Base-by-base conservation (phyloP, 1,140 invertebrate species). In the Mercenaria mercenaria region DNA sequence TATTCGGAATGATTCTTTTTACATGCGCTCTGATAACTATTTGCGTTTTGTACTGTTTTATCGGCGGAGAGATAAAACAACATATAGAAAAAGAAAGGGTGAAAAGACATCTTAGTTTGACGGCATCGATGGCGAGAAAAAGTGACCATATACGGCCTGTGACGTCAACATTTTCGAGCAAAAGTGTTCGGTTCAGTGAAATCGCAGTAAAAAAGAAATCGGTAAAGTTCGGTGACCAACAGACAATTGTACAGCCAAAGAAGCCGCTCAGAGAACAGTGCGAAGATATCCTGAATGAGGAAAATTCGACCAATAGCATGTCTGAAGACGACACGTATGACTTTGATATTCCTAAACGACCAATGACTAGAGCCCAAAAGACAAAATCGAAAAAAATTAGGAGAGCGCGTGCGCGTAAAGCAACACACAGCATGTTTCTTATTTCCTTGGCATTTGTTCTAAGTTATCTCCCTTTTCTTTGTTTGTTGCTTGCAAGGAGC, bases 1-100 rank as follows among this genome's bases (percentile, higher is more conserved):
- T 72, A 39, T 76, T 89, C 18, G 80, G 80, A 41, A 79, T 83
- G 80, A 18, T 61, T 0, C n/a, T 89, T 50, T 89, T 89, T 50
- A 56, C 69, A 11, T 34, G 64, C 20, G 88, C 69, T 10, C 64
- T 84, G 15, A 29, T 77, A 8, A 34, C 52, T 20, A 89, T 84
- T 3, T 89, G 80, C 84, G 20, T 89, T 41, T 29, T 89, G 32
- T 89, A 89, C 41, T 61, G 79, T 64, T 89, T 89, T 23, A 89
- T 89, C 43, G 80, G 88, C 8, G 52, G 41, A n/a, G n/a, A 59
- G 15, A 83, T 89, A 23, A 77, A 79, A 29, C 79, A 76, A 37
- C 88, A 89, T 64, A 84, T 52, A 1, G 13, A 89, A 20, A 84
- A 77, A n/a, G 76, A 81, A 52, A 80, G 59, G 29, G 39, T 87